Percentiles rank a stretch among this genome's conserved stretches.
Conservation (phyloP, 2,888 invertebrate genomes). For the Pachymerium ferrugineum region DNA sequence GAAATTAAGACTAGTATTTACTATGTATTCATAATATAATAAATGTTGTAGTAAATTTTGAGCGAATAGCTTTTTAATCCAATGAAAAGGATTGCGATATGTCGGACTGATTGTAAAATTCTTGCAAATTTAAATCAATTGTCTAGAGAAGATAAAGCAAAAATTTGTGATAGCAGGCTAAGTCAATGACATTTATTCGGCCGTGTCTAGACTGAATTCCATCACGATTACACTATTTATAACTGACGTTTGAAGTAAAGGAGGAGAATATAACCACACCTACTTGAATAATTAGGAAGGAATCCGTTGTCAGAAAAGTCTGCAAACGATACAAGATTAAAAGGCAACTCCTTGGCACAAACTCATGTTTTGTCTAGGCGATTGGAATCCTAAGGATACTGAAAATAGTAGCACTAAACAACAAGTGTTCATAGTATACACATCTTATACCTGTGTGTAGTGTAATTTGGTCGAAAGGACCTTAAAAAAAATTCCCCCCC, state of each 20-base stretch:
- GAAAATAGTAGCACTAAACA: conserved; percentile 22
- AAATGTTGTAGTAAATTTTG: not conserved
- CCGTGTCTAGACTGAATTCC: not conserved
- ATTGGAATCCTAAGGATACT: not conserved
- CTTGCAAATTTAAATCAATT: conserved; percentile 16
- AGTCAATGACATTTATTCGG: conserved; percentile 23
- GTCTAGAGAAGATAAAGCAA: not conserved
- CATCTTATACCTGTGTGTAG: conserved; percentile 5
- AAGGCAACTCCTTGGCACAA: conserved; percentile 11
- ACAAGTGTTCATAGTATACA: conserved; percentile 20
- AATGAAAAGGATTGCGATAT: not conserved
- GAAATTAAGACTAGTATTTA: not conserved
- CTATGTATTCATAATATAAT: not conserved
- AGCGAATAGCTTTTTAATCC: not conserved
- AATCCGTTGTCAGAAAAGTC: conserved; percentile 11
- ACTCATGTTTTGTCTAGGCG: conserved; percentile 11
- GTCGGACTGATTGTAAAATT: not conserved
- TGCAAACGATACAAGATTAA: too few species aligned
- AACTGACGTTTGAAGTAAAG: conserved; percentile 3
- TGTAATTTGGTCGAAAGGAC: conserved; percentile 14
- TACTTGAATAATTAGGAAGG: conserved; percentile 4
- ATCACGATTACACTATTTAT: conserved; percentile 27
- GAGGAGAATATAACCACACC: conserved; percentile 27
- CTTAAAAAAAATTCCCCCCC: not conserved
- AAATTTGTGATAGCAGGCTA: too few species aligned